Evolutionary conservation across 2,888 invertebrate species (phyloP), one percentile per base, ranked within the genome.

Genomic region (Agapetus fuscipes): DNA sequence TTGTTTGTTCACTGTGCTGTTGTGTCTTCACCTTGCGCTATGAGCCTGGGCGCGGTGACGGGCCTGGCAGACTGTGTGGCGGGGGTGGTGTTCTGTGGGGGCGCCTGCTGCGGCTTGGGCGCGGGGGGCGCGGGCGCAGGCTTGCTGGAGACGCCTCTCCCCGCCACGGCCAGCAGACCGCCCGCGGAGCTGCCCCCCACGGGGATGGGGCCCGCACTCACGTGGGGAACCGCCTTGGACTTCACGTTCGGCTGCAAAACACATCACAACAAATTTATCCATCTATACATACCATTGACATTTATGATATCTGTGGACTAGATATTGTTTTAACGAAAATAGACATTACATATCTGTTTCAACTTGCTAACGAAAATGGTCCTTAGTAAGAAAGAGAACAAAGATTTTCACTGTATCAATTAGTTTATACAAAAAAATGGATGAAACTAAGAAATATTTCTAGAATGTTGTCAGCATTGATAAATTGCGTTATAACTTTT

Each of bases 41-140:
- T 68, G 28, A 76, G 61, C n/a, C 78, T 60, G 5, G 75, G 72
- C 14, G 73, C 66, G 24, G 68, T 64, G 28, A 64, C 61, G 4
- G 59, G 52, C 26, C 54, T 54, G 41, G 51, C 54, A 51, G 52
- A 52, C 52, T 62, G 60, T 39, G 51, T 56, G 53, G 52, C 56
- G 4, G 32, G 17, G 15, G 14, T 13, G 17, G 11, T 6, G 6
- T 16, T 16, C n/a, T 11, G 17, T 20, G 13, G 17, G 14, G 30
- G 16, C 9, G 11, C 16, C 16, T 17, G 28, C 11, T n/a, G 28
- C 16, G 27, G 34, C 16, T 3, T 16, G 30, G 17, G 44, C 28
- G 44, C 41, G 26, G 20, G 45, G 35, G 14, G 48, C 41, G 31
- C 41, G 46, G 24, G 46, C 42, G 30, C 46, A 34, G 26, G 36